These are phyloP conservation scores for Tamandua tetradactyla DNA, from an alignment of 2,797 vertebrate species.

Conservation along the genomic window DNA sequence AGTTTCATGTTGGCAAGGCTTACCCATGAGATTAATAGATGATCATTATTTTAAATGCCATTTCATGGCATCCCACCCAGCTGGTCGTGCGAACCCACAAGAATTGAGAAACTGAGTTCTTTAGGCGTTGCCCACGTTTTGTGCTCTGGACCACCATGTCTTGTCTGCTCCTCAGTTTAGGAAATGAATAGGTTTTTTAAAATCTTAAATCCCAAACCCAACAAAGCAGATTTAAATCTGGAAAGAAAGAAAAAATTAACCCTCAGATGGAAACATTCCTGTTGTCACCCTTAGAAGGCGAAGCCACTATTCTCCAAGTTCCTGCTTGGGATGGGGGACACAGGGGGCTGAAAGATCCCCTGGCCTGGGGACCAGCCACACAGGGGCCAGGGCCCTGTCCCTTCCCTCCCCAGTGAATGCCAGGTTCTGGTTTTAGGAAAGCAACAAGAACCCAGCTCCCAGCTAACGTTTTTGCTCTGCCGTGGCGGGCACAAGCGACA, in stretches of 20 bases:
- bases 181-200: background rate
- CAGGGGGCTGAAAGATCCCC: too few relatives aligned
- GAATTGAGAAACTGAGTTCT: background rate
- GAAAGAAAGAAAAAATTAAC: background rate
- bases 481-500: slow-evolving; percentile 7
- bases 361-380: too few relatives aligned
- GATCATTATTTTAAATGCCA: background rate
- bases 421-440: slow-evolving; percentile 69
- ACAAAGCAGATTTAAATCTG: rapidly evolving
- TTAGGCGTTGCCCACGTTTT: background rate
- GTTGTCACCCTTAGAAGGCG: slow-evolving; percentile 11
- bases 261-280: background rate
- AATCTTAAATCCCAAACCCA: background rate
- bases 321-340: slow-evolving; percentile 1
- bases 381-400: background rate
- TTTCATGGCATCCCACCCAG: rapidly evolving
- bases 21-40: background rate
- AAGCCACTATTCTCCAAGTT: slow-evolving; percentile 9
- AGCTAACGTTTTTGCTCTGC: slow-evolving; percentile 77
- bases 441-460: slow-evolving; percentile 66
- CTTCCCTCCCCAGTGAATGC: slow-evolving; percentile 9
- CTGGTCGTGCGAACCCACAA: background rate
- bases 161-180: background rate
- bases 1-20: background rate
- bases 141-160: background rate